phyloP scores from a whole-genome alignment of 1,140 invertebrate species.

The Cotesia glomerata region DNA sequence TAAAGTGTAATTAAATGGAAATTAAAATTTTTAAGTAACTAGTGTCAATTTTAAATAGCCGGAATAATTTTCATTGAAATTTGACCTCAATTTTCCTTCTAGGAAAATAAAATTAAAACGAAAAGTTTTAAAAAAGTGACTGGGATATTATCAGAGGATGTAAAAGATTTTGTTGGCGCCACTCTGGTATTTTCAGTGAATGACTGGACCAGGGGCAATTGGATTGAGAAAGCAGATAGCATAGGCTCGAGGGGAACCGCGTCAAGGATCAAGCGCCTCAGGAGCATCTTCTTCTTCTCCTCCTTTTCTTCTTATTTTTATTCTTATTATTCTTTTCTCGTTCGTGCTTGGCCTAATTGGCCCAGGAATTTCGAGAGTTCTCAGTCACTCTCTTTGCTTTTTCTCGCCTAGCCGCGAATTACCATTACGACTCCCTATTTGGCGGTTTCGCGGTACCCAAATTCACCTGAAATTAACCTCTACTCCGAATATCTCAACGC shows the following conservation, averaged over 20 bases:
- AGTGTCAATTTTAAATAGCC: too few relatives aligned
- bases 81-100: too few relatives aligned
- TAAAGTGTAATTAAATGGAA: too few relatives aligned
- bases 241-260: constrained; percentile 1
- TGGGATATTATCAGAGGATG: constrained; percentile 8
- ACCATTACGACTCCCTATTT: background rate
- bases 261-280: constrained; percentile 23
- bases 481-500: too few relatives aligned
- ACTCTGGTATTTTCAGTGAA: constrained; percentile 57
- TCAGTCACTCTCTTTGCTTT: background rate
- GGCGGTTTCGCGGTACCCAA: too few relatives aligned
- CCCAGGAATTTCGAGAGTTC: constrained; percentile 47
- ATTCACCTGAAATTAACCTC: too few relatives aligned
- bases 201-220: constrained; percentile 50
- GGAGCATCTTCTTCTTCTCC: constrained; percentile 38
- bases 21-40: too few relatives aligned
- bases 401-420: background rate
- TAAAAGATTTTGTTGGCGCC: constrained; percentile 39
- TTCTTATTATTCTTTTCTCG: background rate
- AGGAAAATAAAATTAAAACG: background rate
- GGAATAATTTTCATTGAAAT: too few relatives aligned
- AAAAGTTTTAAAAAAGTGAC: background rate
- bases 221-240: constrained; percentile 36
- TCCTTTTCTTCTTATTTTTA: background rate
- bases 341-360: constrained; percentile 51